Evolutionary conservation across 2,113 vertebrate species (phyloP).

Genomic region (Miniopterus natalensis): DNA sequence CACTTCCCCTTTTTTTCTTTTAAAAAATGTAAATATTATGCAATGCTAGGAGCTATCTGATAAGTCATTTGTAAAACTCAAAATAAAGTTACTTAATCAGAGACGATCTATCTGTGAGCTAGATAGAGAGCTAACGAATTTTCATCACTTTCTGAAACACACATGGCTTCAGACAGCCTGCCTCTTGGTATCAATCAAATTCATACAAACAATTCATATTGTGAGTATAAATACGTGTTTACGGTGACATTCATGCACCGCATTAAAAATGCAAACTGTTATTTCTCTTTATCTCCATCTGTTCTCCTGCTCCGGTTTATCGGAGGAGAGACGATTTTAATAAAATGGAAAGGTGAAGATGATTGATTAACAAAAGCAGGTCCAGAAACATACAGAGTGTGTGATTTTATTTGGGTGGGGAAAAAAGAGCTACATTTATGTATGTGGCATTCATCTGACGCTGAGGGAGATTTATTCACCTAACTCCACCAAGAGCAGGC

Average conservation of each 20-base stretch:
- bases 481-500: background rate
- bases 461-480: background rate
- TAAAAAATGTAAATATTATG: background rate
- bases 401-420: background rate
- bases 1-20: background rate
- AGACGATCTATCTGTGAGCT: background rate
- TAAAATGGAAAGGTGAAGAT: background rate
- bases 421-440: background rate
- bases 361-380: background rate
- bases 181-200: background rate
- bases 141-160: background rate
- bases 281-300: background rate
- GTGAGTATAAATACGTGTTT: background rate
- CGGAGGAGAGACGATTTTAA: background rate
- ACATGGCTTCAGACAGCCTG: background rate
- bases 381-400: background rate
- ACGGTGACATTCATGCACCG: background rate
- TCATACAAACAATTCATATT: too few species aligned
- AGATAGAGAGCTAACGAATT: background rate
- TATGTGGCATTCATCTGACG: background rate
- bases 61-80: conserved; percentile 50
- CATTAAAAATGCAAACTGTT: background rate
- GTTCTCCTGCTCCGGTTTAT: background rate
- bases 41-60: background rate
- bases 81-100: background rate